Base-by-base conservation (phyloP, 1,140 invertebrate genomes). In the Leguminivora glycinivorella region DNA sequence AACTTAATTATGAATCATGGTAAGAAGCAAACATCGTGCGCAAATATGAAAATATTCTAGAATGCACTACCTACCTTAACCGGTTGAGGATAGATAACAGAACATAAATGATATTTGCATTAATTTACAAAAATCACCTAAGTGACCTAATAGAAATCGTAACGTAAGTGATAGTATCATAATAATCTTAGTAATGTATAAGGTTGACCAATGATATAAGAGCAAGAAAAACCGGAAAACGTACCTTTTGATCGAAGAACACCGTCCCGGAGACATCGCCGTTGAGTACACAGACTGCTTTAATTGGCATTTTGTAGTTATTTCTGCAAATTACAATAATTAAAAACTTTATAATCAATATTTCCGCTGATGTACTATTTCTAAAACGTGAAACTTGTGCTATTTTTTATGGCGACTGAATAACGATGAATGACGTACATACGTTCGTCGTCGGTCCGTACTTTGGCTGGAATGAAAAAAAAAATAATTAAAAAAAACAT, bases 251-350 rank as follows among this genome's bases (percentile, higher is more conserved):
- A 56, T 94, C 93, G 81, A 98, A 97, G 82, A 92, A 94, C 71
- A 98, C 87, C 4, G 95, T 96, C 73, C 97, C 97, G 74, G 94
- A 95, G 52, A 96, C 95, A 83, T 97, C 96, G 14, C 96, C 96
- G 70, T 95, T 95, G 68, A 98, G 91, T 77, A 98, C 96, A 87
- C 96, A 97, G 25, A 97, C 96, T 69, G 96, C 97, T 93, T 96
- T 97, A 31, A 92, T 86, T 82, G 91, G 84, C 92, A 93, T 93
- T 73, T 72, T 79, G 72, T 79, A 78, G 67, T 24, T 17, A 52
- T 12, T 17, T 71, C 72, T 80, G 71, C 56, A 73, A 74, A 71
- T 22, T 10, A 47, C 25, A 71, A 38, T 17, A 66, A 40, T 52
- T 38, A 47, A 67, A 52, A 22, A 1, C 67, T n/a, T 19, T 52